A percentile compares a stretch with the other conserved stretches of the same genome.
phyloP scores from a whole-genome alignment of 2,888 invertebrate genomes.

The Andricus curvator region DNA sequence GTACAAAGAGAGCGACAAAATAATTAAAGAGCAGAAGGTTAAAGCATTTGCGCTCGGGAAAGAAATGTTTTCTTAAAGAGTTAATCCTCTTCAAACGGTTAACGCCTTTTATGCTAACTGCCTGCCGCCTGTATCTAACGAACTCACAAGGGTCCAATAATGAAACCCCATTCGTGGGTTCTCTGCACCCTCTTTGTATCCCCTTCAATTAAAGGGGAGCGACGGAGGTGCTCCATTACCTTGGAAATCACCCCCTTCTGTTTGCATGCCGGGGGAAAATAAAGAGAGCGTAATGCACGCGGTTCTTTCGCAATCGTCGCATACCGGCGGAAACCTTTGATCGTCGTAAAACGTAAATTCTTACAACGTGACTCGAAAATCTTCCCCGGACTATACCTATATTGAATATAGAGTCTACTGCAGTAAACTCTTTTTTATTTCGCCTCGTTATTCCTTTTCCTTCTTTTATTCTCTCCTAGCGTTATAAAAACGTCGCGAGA shows the following conservation, averaged over 20 bases:
- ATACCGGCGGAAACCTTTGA: constrained; percentile 42
- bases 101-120: constrained; percentile 52
- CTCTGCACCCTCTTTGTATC: constrained; percentile 50
- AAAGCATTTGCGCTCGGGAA: constrained; percentile 45
- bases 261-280: constrained; percentile 49
- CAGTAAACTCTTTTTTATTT: constrained; percentile 36
- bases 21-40: constrained; percentile 36
- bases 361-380: constrained; percentile 40
- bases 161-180: constrained; percentile 49
- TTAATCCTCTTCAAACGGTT: constrained; percentile 53
- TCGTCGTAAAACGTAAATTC: constrained; percentile 40
- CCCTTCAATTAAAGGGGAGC: constrained; percentile 61
- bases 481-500: constrained; percentile 40
- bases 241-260: constrained; percentile 57
- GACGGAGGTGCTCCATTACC: constrained; percentile 57
- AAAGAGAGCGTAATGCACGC: constrained; percentile 37
- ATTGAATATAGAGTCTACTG: constrained; percentile 32
- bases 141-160: constrained; percentile 55
- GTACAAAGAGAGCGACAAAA: constrained; percentile 37
- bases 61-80: constrained; percentile 52
- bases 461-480: constrained; percentile 26
- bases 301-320: constrained; percentile 36
- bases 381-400: background rate
- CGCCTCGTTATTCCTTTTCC: constrained; percentile 35
- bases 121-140: constrained; percentile 49